A percentile compares a stretch with the other conserved stretches of the same genome.
Conservation (phyloP, 2,797 vertebrate genomes). For the Spinibarbus caldwelli region DNA sequence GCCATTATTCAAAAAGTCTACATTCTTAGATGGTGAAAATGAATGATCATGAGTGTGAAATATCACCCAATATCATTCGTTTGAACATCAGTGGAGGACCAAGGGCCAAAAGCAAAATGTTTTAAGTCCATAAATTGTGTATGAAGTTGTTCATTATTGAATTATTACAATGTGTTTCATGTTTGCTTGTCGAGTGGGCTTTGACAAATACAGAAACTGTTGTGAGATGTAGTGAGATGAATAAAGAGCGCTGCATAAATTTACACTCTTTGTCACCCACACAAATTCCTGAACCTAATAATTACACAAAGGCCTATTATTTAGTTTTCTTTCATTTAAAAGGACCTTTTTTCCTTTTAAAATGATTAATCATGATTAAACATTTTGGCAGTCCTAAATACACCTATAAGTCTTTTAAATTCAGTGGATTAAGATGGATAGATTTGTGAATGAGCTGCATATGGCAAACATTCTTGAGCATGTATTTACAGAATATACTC, state of each 20-base stretch:
- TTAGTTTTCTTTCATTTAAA: constrained; percentile 9
- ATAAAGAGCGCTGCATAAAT: constrained; percentile 28
- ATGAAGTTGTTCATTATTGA: not conserved
- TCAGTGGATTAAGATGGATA: not conserved
- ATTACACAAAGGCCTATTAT: constrained; percentile 10
- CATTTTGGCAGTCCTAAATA: not conserved
- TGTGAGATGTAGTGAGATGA: constrained; percentile 16
- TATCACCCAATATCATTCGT: not conserved
- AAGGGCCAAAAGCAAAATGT: not conserved
- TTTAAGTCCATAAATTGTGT: not conserved
- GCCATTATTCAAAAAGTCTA: not conserved
- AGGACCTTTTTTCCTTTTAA: not conserved
- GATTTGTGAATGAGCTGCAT: constrained; percentile 36
- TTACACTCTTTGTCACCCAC: constrained; percentile 7
- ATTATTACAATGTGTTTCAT: not conserved
- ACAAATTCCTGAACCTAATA: constrained; percentile 13
- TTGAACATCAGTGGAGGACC: not conserved
- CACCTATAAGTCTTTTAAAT: constrained; percentile 19
- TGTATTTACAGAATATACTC: constrained; percentile 46
- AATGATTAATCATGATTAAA: not conserved
- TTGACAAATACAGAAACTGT: constrained; percentile 21
- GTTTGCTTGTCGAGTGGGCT: not conserved
- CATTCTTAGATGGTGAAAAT: not conserved
- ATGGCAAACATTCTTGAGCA: constrained; percentile 23
- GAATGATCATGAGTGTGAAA: not conserved